These are phyloP conservation scores for Mastacembelus armatus DNA, from an alignment of 2,797 vertebrate genomes.

Conservation along the genomic window DNA sequence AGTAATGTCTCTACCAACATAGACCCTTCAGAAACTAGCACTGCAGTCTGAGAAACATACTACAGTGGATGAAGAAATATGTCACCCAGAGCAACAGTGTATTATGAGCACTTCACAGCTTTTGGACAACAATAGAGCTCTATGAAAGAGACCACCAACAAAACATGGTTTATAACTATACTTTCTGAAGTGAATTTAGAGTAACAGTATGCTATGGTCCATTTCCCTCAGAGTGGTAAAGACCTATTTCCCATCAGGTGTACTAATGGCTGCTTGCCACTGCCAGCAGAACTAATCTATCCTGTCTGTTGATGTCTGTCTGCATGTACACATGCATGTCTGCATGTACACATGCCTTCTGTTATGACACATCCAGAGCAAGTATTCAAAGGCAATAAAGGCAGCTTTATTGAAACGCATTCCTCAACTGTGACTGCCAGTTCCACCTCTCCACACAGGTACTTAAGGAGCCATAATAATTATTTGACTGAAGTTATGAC, in stretches of 20 bases:
- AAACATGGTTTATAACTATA: slow-evolving; percentile 7
- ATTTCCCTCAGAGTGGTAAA: slow-evolving; percentile 54
- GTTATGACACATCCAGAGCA: slow-evolving; percentile 77
- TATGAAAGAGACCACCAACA: slow-evolving; percentile 1
- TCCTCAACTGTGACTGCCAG: slow-evolving; percentile 73
- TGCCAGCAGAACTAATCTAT: slow-evolving; percentile 71
- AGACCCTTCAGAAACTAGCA: slow-evolving; percentile 30
- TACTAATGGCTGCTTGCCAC: slow-evolving; percentile 61
- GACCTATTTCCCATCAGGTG: slow-evolving; percentile 63
- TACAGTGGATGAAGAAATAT: slow-evolving; percentile 54
- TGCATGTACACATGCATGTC: too few relatives aligned
- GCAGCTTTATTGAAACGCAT: slow-evolving; percentile 79
- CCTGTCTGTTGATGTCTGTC: slow-evolving; percentile 61
- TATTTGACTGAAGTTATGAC: slow-evolving; percentile 81
- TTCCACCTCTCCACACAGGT: slow-evolving; percentile 76
- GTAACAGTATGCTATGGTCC: slow-evolving; percentile 26
- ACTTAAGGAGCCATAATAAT: slow-evolving; percentile 78
- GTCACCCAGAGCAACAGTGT: slow-evolving; percentile 8
- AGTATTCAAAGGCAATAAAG: slow-evolving; percentile 77
- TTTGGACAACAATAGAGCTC: slow-evolving; percentile 31
- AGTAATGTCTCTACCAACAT: slow-evolving; percentile 14
- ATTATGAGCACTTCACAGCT: slow-evolving; percentile 49
- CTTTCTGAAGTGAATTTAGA: slow-evolving; percentile 39
- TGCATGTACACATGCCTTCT: too few relatives aligned
- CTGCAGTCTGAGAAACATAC: too few relatives aligned